Base-by-base conservation (phyloP, 2,113 vertebrate species). In the Falco punctatus region DNA sequence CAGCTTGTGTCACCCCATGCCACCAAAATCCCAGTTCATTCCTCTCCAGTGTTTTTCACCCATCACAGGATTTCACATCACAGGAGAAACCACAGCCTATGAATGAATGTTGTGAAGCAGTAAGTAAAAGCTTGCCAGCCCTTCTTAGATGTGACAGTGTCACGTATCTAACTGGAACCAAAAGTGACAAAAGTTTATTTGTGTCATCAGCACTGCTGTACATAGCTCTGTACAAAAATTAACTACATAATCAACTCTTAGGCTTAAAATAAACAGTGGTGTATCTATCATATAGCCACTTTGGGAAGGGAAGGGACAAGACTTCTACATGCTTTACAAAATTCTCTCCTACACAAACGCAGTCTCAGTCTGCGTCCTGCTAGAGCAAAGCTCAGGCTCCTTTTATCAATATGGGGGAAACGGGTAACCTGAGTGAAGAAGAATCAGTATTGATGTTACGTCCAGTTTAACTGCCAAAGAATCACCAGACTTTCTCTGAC, bases 391-490 rank as follows among this genome's bases (percentile, higher is more conserved):
- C 33, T 70, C 49, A 48, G 38, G 38, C 55, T 84, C 46, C 40
- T 59, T 44, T 33, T 16, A 42, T 19, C 33, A 22, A 10, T 9
- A 22, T 0, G 2, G 90, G 44, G 49, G 14, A 35, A 88, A 15
- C 5, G 7, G 67, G 70, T 30, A 35, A 83, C 40, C 4, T 2
- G 32, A 51, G 0, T 23, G 59, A 74, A 73, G 15, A 30, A 71
- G 33, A 79, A 35, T 0, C n/a, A 55, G 35, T 18, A 17, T 0
- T 49, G 13, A 26, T 6, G 4, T 40, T 55, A 28, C 1, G 15
- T 15, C n/a, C 88, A 12, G 54, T 52, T 78, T 32, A 89, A 74
- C 11, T 10, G 11, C 17, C 22, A 8, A 71, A 54, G 54, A 38
- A 23, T 15, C n/a, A 78, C 21, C 77, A 40, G 81, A 64, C 38